Evolutionary conservation across 2,113 vertebrate genomes (phyloP).

Genomic region (Rhabdornis inornatus): DNA sequence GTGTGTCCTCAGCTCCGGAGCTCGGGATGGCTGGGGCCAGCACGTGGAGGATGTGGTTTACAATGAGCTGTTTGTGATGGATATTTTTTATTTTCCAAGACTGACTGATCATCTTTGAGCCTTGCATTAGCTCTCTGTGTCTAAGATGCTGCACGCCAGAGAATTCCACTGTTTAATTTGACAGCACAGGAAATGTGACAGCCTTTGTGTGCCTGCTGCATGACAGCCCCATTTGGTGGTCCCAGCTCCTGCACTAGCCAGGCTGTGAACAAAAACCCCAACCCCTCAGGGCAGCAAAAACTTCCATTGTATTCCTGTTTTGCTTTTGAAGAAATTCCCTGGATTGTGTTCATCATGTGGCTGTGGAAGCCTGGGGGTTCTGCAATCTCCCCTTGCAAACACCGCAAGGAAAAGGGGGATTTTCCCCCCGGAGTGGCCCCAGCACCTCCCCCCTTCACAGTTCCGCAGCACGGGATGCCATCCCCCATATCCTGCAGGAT

Average conservation of each 20-base stretch:
- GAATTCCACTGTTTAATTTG: not conserved
- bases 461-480: fast-evolving
- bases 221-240: fast-evolving
- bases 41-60: not conserved
- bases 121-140: not conserved
- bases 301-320: not conserved
- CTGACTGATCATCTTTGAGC: not conserved
- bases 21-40: not conserved
- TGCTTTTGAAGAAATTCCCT: not conserved
- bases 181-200: not conserved
- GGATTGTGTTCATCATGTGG: fast-evolving
- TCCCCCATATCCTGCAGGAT: not conserved
- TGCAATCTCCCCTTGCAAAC: not conserved
- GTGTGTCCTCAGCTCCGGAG: fast-evolving
- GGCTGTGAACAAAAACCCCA: fast-evolving
- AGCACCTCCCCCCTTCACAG: not conserved
- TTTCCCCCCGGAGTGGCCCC: not conserved
- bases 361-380: not conserved
- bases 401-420: not conserved
- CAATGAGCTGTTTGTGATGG: fast-evolving
- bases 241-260: not conserved
- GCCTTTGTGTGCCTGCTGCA: not conserved
- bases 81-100: not conserved
- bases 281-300: not conserved
- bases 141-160: fast-evolving